phyloP scores from a whole-genome alignment of 2,888 invertebrate species.

The Phaonia tiefii region DNA sequence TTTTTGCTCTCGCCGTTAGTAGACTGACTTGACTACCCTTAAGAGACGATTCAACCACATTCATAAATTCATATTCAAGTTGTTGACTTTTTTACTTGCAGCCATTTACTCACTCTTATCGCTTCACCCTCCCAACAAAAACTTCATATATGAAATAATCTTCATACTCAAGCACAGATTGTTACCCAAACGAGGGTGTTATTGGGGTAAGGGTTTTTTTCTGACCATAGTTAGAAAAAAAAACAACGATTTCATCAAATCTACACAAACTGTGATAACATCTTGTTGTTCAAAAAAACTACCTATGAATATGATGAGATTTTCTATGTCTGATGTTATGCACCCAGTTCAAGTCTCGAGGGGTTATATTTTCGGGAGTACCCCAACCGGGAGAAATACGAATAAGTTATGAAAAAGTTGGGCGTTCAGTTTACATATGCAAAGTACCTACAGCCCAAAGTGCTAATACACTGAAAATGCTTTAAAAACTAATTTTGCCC shows the following conservation, averaged over 20 bases:
- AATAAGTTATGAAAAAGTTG: not conserved
- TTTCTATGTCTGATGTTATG: not conserved
- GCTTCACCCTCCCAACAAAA: not conserved
- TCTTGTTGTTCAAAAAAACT: not conserved
- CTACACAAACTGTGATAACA: not conserved
- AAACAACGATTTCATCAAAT: conserved; percentile 23
- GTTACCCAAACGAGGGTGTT: conserved; percentile 41
- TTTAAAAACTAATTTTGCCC: conserved; percentile 27
- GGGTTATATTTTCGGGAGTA: not conserved
- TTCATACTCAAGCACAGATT: conserved; percentile 51
- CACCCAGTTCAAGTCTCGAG: conserved; percentile 13
- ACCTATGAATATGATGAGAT: conserved; percentile 21
- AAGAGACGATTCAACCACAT: not conserved
- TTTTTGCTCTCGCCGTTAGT: too few species aligned
- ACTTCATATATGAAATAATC: conserved; percentile 52
- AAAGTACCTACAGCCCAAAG: conserved; percentile 23
- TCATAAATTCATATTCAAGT: conserved; percentile 40
- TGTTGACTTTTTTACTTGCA: conserved; percentile 47
- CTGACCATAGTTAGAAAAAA: not conserved
- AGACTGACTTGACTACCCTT: conserved; percentile 19
- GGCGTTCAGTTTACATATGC: not conserved
- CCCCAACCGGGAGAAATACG: not conserved
- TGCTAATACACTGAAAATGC: not conserved
- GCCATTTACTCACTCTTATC: conserved; percentile 38
- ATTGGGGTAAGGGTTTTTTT: not conserved